Conservation (phyloP, 2,797 vertebrate genomes). For the Chaenodraco wilsoni region DNA sequence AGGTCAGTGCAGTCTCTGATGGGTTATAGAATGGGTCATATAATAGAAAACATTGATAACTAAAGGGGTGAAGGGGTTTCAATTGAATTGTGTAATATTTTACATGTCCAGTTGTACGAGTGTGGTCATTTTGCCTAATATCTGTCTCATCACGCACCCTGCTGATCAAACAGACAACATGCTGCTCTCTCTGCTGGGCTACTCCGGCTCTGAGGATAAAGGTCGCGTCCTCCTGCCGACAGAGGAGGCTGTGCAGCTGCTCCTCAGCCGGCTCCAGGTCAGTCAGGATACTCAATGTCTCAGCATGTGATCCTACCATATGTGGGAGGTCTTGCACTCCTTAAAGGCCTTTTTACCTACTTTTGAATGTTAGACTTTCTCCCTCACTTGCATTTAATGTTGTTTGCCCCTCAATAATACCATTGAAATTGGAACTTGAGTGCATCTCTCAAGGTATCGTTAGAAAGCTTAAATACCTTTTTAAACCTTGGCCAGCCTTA, state of each 20-base stretch:
- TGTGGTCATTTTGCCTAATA: not conserved
- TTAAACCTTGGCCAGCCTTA: not conserved
- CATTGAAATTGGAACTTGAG: too few relatives aligned
- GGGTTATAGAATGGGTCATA: too few relatives aligned
- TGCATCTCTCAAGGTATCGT: conserved; percentile 5
- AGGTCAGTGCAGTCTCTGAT: too few relatives aligned
- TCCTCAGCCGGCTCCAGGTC: conserved; percentile 39
- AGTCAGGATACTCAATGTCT: conserved; percentile 25
- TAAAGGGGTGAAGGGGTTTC: not conserved
- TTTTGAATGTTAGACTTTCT: not conserved
- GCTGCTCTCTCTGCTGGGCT: conserved; percentile 42
- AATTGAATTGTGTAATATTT: not conserved
- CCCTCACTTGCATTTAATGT: not conserved
- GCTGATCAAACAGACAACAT: conserved; percentile 43
- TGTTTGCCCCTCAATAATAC: not conserved
- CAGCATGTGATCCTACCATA: conserved; percentile 25
- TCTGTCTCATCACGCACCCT: conserved; percentile 7
- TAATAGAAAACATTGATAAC: not conserved
- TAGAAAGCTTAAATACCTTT: conserved; percentile 21
- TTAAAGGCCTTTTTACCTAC: conserved; percentile 22
- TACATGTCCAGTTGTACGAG: not conserved
- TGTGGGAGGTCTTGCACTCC: conserved; percentile 21
- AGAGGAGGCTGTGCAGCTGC: conserved; percentile 61
- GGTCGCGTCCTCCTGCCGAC: conserved; percentile 23
- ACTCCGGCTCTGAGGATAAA: conserved; percentile 40